phyloP scores from a whole-genome alignment of 2,797 vertebrate genomes.

The Peromyscus eremicus region DNA sequence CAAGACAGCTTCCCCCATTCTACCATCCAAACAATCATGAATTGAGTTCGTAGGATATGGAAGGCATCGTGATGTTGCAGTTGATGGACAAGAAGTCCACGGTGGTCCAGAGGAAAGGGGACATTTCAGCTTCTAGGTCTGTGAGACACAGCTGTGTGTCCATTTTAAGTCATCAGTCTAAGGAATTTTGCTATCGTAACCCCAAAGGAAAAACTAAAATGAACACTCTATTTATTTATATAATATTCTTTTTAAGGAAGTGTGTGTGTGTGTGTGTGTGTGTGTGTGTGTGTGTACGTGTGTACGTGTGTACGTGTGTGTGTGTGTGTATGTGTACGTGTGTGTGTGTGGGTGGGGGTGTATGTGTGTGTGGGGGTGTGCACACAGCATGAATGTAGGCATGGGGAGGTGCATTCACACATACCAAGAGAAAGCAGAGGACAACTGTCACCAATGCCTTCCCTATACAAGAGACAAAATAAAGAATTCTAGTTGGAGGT shows the following conservation, averaged over 20 bases:
- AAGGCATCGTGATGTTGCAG: fast-evolving
- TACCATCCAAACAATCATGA: neutral
- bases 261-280: neutral
- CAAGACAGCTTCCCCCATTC: neutral
- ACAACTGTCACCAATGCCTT: neutral
- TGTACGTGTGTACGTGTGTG: too few species aligned
- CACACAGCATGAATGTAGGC: fast-evolving
- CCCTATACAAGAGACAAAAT: neutral
- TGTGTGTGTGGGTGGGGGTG: neutral
- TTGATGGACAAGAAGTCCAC: fast-evolving
- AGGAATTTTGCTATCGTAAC: neutral
- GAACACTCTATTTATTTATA: neutral
- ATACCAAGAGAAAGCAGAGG: neutral
- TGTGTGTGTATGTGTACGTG: neutral
- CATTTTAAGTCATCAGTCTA: neutral
- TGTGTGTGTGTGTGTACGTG: neutral
- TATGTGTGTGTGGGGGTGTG: neutral
- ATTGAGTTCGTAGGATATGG: fast-evolving
- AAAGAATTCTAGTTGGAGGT: neutral
- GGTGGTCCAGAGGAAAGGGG: neutral
- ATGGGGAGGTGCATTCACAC: neutral
- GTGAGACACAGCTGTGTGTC: neutral
- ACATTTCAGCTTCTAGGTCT: neutral
- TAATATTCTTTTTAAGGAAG: neutral
- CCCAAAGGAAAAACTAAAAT: neutral